phyloP scores from a whole-genome alignment of 2,888 invertebrate genomes.

The Furcula furcula region DNA sequence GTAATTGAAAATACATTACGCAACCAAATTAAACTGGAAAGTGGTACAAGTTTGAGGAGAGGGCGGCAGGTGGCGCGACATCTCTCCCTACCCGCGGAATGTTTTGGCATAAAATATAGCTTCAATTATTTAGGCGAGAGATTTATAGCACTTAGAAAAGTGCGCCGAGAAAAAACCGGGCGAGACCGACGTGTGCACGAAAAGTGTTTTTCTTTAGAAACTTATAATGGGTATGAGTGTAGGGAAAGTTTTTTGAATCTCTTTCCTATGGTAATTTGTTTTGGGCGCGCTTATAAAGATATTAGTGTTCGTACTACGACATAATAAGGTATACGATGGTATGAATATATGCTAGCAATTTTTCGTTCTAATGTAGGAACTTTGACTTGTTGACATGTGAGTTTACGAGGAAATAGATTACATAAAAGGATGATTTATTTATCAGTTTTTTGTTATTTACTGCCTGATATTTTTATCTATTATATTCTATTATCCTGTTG shows the following conservation, averaged over 20 bases:
- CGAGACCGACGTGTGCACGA: conserved; percentile 76
- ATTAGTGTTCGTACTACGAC: conserved; percentile 50
- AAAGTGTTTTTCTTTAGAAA: conserved; percentile 81
- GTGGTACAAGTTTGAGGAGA: conserved; percentile 74
- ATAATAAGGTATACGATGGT: conserved; percentile 13
- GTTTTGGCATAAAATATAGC: conserved; percentile 83
- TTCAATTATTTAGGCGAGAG: conserved; percentile 83
- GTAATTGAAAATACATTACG: conserved; percentile 82
- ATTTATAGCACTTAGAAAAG: conserved; percentile 81
- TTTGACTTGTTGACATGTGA: neutral
- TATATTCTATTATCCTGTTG: too few relatives aligned
- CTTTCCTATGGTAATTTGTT: conserved; percentile 82
- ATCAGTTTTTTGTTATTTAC: too few relatives aligned
- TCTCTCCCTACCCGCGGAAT: conserved; percentile 74
- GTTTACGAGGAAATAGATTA: neutral
- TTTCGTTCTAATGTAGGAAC: neutral
- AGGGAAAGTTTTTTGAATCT: conserved; percentile 75
- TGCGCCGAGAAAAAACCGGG: conserved; percentile 79
- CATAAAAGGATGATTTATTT: too few relatives aligned
- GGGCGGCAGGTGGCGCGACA: conserved; percentile 76
- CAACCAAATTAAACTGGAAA: conserved; percentile 81
- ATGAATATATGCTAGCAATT: conserved; percentile 6
- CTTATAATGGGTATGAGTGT: conserved; percentile 81
- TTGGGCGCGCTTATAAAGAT: conserved; percentile 71
- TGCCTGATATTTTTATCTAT: too few relatives aligned